Evolutionary conservation across 2,888 invertebrate species (phyloP), one percentile per base, ranked within the genome.

Genomic region (Patella caerulea): DNA sequence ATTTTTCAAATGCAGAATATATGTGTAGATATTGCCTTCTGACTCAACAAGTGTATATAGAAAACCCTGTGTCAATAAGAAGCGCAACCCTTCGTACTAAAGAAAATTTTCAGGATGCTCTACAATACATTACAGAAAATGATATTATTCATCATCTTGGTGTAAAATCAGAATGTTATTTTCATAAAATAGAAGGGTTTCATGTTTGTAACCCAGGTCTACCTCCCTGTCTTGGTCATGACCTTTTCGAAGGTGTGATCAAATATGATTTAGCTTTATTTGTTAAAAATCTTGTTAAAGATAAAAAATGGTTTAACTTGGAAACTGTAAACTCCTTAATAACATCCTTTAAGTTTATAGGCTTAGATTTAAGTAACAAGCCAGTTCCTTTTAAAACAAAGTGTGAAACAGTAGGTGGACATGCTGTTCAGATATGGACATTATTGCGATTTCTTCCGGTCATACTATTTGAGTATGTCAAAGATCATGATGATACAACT

Each of bases 251-350:
- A 5, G 56, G 3, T 17, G 59, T 17, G 17, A 19, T 59, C 59
- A 59, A 59, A 59, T 59, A 59, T 59, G 59, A 59, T 59, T 59
- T 59, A 19, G 59, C 59, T 17, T 59, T 59, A 19, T 59, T 59
- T 59, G 59, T 59, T 15, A 59, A 59, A 17, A 59, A 59, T 59
- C 59, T 59, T 59, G 59, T 59, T 59, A n/a, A 17, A 59, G 14
- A 59, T 19, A 59, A 1, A 59, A 59, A 59, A 59, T 15, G 59
- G 17, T 59, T 59, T 59, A 17, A 59, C 17, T 59, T 17, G 14
- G 59, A 59, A 59, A 59, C 59, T n/a, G 59, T 59, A n/a, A 59
- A 59, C 59, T 56, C 56, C n/a, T n/a, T 56, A 15, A 56, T 56
- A 56, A 56, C 56, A 56, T 56, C 59, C 17, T 59, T 59, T 59